phyloP scores from a whole-genome alignment of 1,140 invertebrate genomes.

The Drosophila watanabei region DNA sequence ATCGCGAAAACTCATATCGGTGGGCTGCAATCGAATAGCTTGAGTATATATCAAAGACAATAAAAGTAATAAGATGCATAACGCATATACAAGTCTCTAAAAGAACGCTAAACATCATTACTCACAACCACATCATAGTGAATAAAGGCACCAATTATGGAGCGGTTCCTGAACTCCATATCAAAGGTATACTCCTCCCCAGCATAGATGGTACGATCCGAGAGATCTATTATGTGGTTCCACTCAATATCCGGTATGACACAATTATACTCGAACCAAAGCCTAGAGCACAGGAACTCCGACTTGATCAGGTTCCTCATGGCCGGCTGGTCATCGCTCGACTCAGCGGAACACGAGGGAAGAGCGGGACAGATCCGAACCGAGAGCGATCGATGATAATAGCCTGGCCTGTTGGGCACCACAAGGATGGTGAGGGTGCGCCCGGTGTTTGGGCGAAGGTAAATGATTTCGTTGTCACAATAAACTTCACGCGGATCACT shows the following conservation, averaged over 20 bases:
- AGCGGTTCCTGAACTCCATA: constrained; percentile 64
- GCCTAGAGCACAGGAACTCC: constrained; percentile 62
- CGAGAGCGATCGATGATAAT: constrained; percentile 60
- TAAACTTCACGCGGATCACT: constrained; percentile 72
- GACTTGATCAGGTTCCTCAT: constrained; percentile 49
- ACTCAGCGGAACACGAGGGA: background rate
- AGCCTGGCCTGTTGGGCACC: constrained; percentile 69
- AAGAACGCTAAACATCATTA: background rate
- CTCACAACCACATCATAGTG: constrained; percentile 76
- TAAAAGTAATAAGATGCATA: background rate
- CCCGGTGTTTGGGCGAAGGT: constrained; percentile 71
- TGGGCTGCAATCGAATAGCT: constrained; percentile 37
- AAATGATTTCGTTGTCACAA: constrained; percentile 75
- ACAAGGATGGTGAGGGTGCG: constrained; percentile 70
- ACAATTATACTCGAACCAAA: constrained; percentile 78
- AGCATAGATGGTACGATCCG: constrained; percentile 52
- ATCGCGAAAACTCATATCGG: constrained; percentile 66
- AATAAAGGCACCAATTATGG: constrained; percentile 61
- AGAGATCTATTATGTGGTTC: constrained; percentile 51
- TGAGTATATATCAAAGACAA: background rate
- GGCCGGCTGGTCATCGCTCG: constrained; percentile 30
- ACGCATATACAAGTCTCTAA: background rate
- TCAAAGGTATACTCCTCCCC: constrained; percentile 67
- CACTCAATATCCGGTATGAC: constrained; percentile 61
- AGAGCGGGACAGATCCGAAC: constrained; percentile 69